Evolutionary conservation across 2,113 vertebrate genomes (phyloP).

Genomic region (Numida meleagris): DNA sequence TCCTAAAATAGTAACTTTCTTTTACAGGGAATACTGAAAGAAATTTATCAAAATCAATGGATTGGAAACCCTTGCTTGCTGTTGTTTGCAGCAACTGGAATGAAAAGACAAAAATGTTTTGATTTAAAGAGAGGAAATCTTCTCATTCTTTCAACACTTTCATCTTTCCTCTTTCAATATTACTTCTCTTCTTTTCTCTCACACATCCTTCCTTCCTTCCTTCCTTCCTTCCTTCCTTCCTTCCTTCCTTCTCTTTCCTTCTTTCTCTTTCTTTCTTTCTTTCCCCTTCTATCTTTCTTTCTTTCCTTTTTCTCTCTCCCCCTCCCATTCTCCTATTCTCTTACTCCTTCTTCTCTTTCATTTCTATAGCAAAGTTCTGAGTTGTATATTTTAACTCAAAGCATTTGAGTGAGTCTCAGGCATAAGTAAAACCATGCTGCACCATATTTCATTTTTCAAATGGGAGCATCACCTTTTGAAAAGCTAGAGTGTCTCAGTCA

Average conservation of each 20-base stretch:
- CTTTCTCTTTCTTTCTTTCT: neutral
- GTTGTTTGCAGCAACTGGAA: neutral
- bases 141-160: neutral
- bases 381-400: constrained; percentile 49
- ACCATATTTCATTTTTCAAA: constrained; percentile 57
- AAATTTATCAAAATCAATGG: constrained; percentile 51
- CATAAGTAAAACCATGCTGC: constrained; percentile 63
- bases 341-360: neutral
- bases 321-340: neutral
- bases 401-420: constrained; percentile 15
- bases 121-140: constrained; percentile 1
- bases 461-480: constrained; percentile 73
- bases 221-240: too few relatives aligned
- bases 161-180: neutral
- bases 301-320: neutral
- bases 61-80: constrained; percentile 46
- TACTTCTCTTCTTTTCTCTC: neutral
- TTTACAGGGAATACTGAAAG: neutral
- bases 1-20: constrained; percentile 40
- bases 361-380: constrained; percentile 11
- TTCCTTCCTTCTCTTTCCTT: too few relatives aligned
- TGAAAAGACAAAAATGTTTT: neutral
- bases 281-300: too few relatives aligned
- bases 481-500: constrained; percentile 48
- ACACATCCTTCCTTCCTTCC: neutral